Percentiles rank a stretch among this genome's conserved stretches.
Conservation (phyloP, 2,797 vertebrate genomes). For the Gymnothorax reevesii region DNA sequence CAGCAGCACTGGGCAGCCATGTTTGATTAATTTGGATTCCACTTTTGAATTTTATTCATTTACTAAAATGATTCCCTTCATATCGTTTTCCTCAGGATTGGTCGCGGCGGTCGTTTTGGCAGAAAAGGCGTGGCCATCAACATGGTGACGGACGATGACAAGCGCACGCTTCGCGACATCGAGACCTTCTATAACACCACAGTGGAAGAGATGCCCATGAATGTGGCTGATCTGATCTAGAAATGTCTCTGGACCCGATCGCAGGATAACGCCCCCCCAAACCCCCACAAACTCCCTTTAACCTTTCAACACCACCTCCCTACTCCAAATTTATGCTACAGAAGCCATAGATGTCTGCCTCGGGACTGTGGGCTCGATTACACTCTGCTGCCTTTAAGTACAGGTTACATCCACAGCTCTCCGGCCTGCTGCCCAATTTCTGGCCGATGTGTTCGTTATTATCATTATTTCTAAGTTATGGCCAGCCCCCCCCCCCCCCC, state of each 20-base stretch:
- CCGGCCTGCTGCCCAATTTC: not conserved
- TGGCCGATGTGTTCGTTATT: not conserved
- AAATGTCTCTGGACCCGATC: slow-evolving; percentile 34
- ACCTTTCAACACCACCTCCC: slow-evolving; percentile 37
- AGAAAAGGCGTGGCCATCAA: slow-evolving; percentile 75
- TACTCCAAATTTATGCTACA: not conserved
- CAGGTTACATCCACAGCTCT: not conserved
- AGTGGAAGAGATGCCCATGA: slow-evolving; percentile 77
- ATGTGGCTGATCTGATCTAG: slow-evolving; percentile 74
- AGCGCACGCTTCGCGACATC: slow-evolving; percentile 70
- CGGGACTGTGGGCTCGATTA: not conserved
- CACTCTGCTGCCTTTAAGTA: not conserved
- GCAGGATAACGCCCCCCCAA: slow-evolving; percentile 7
- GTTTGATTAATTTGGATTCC: too few species aligned
- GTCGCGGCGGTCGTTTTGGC: slow-evolving; percentile 71
- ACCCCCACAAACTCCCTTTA: slow-evolving; percentile 44
- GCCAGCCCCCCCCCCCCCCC: too few species aligned
- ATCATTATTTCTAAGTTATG: not conserved
- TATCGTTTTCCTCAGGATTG: slow-evolving; percentile 57
- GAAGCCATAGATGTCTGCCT: slow-evolving; percentile 3
- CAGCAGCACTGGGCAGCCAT: too few species aligned
- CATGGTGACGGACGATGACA: slow-evolving; percentile 75
- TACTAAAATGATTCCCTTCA: not conserved
- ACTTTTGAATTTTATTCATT: too few species aligned
- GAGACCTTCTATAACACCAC: slow-evolving; percentile 77